Percentiles rank a stretch among this genome's conserved stretches.
Conservation (phyloP, 2,797 vertebrate species). For the Diglossa cyanea region DNA sequence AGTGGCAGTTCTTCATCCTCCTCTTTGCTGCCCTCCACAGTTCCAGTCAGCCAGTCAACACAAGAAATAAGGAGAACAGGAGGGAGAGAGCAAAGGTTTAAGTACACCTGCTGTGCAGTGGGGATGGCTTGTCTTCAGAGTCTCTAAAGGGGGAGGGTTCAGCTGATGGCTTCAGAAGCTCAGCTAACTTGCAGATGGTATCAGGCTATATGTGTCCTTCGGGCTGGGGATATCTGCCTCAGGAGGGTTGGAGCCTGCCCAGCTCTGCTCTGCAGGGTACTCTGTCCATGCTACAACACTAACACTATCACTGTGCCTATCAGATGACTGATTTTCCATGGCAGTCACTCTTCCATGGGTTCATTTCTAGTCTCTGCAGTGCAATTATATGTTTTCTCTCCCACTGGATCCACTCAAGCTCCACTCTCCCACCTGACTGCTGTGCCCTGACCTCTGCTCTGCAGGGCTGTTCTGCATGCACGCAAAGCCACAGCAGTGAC, state of each 20-base stretch:
- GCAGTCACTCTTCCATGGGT: not conserved
- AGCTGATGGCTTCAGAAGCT: not conserved
- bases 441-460: not conserved
- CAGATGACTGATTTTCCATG: not conserved
- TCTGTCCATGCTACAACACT: not conserved
- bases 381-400: not conserved
- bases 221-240: not conserved
- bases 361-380: conserved; percentile 26
- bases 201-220: not conserved
- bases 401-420: not conserved
- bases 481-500: not conserved
- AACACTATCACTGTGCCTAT: not conserved
- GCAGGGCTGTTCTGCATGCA: not conserved
- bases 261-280: not conserved
- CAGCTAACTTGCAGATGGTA: not conserved
- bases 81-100: not conserved
- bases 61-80: not conserved
- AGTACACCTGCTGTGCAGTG: not conserved
- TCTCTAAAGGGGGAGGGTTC: not conserved
- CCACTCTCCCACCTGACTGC: not conserved
- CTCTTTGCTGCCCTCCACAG: not conserved
- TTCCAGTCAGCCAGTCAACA: not conserved
- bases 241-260: not conserved
- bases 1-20: not conserved
- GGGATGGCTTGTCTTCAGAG: not conserved